Evolutionary conservation across 2,113 vertebrate species (phyloP).

Genomic region (Prolemur simus): DNA sequence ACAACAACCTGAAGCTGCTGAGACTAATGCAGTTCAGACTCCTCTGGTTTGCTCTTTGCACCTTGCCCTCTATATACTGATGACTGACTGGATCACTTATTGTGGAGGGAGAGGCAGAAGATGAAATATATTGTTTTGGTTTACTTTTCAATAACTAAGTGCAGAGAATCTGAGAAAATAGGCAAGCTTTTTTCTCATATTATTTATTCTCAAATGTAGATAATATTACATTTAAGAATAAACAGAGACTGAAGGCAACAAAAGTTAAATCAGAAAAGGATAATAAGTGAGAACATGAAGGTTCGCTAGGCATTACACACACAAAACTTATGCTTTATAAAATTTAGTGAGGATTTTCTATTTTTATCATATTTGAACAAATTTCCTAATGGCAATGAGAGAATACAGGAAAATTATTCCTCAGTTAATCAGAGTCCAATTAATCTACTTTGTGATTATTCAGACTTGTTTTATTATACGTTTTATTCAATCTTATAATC

Average conservation of each 20-base stretch:
- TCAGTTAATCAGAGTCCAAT: not conserved
- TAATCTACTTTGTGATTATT: conserved; percentile 7
- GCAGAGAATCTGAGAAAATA: conserved; percentile 37
- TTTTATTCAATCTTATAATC: not conserved
- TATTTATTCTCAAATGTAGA: not conserved
- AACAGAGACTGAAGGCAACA: not conserved
- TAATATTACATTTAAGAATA: not conserved
- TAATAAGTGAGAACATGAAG: not conserved
- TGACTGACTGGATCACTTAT: not conserved
- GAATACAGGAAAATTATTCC: not conserved
- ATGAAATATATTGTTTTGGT: not conserved
- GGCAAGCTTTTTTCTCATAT: not conserved
- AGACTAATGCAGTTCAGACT: not conserved
- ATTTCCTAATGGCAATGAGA: not conserved
- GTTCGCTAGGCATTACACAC: not conserved
- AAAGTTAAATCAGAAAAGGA: conserved; percentile 29
- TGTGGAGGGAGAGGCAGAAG: not conserved
- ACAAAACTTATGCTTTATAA: conserved; percentile 19
- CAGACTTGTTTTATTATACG: not conserved
- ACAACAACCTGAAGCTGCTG: not conserved
- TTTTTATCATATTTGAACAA: not conserved
- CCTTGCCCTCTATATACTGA: not conserved
- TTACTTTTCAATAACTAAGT: conserved; percentile 22
- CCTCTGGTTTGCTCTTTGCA: not conserved
- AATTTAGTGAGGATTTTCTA: not conserved